These are phyloP conservation scores for Mungos mungo DNA, from an alignment of 2,113 vertebrate genomes.

Conservation along the genomic window DNA sequence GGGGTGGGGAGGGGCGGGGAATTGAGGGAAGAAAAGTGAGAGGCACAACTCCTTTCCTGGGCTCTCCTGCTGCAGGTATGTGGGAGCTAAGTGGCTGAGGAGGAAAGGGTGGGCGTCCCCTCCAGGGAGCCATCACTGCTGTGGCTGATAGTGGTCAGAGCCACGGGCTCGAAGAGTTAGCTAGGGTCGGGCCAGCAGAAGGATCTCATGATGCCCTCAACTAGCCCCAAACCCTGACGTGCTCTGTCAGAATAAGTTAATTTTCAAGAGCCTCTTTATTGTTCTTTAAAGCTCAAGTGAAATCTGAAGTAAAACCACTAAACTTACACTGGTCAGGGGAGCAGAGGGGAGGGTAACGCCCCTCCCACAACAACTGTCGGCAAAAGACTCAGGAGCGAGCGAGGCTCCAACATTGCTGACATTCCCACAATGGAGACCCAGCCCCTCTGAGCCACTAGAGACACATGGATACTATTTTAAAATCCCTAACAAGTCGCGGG, in stretches of 20 bases:
- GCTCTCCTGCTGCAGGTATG: neutral
- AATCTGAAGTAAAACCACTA: conserved; percentile 17
- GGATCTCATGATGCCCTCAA: neutral
- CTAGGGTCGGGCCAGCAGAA: neutral
- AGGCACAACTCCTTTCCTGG: neutral
- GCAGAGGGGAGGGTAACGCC: neutral
- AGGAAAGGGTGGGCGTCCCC: neutral
- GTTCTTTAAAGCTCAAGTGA: conserved; percentile 45
- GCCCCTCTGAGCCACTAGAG: conserved; percentile 69
- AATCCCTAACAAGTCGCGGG: conserved; percentile 79
- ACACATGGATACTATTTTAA: conserved; percentile 87
- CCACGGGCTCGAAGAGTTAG: neutral
- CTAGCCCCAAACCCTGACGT: neutral
- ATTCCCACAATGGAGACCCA: conserved; percentile 80
- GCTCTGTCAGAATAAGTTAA: neutral
- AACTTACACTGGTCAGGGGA: neutral
- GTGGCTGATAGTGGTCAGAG: neutral
- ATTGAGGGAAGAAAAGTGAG: neutral
- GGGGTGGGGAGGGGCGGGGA: too few species aligned
- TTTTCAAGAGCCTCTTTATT: conserved; percentile 48
- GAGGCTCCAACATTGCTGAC: conserved; percentile 80
- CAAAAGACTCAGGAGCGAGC: conserved; percentile 46
- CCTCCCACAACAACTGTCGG: conserved; percentile 81
- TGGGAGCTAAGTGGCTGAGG: neutral
- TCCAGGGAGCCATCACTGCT: neutral